Conservation (phyloP, 2,113 vertebrate species). For the Vicugna pacos region DNA sequence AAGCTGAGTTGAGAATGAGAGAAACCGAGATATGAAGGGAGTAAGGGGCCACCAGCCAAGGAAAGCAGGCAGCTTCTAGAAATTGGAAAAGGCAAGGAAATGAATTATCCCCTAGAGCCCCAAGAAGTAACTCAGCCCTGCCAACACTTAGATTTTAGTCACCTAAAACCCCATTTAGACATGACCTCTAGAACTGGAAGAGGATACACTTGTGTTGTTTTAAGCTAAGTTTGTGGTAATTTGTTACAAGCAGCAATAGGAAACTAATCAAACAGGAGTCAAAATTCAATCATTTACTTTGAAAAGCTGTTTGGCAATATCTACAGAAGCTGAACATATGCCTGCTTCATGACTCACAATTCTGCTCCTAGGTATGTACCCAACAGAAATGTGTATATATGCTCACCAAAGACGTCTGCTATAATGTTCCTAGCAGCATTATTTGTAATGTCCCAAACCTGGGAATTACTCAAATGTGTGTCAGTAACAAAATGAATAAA, state of each 20-base stretch:
- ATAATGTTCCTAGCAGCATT: neutral
- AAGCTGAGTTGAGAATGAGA: neutral
- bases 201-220: neutral
- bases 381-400: neutral
- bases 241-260: neutral
- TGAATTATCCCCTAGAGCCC: neutral
- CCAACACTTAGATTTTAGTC: neutral
- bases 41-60: neutral
- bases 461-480: neutral
- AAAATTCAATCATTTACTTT: constrained; percentile 34
- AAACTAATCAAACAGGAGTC: neutral
- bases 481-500: neutral
- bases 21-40: neutral
- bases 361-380: neutral
- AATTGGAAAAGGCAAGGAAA: neutral
- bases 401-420: neutral
- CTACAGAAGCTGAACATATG: neutral
- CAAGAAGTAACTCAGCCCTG: neutral
- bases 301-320: neutral
- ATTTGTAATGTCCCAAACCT: neutral
- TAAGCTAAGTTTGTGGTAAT: neutral
- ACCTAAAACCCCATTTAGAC: neutral
- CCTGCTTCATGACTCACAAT: neutral
- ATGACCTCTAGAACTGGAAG: neutral
- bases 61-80: neutral